These are phyloP conservation scores for Stenchaetothrips biformis DNA, from an alignment of 2,888 invertebrate genomes.

Conservation along the genomic window DNA sequence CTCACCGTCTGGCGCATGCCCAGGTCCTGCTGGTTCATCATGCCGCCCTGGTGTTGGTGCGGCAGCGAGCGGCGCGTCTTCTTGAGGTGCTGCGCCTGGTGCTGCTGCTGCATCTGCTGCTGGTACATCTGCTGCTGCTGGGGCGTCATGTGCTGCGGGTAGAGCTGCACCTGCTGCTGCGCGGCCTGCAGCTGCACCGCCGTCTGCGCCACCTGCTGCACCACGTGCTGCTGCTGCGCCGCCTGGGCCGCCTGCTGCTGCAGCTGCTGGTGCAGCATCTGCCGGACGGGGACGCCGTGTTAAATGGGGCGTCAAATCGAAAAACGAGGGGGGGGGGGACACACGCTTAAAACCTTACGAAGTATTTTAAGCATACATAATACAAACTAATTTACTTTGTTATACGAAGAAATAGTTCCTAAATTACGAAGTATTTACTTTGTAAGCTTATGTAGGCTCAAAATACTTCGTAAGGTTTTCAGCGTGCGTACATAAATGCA, in stretches of 20 bases:
- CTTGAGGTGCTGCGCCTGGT: slow-evolving; percentile 47
- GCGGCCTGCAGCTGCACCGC: slow-evolving; percentile 51
- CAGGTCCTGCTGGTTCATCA: background rate
- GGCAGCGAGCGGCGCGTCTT: slow-evolving; percentile 44
- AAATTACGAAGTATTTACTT: too few species aligned
- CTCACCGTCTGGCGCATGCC: background rate
- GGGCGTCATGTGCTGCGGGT: slow-evolving; percentile 55
- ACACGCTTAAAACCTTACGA: too few species aligned
- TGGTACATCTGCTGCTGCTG: slow-evolving; percentile 50
- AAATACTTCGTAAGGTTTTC: too few species aligned
- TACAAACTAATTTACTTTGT: too few species aligned
- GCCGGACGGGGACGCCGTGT: background rate
- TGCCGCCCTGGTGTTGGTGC: slow-evolving; percentile 23
- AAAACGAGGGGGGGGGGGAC: too few species aligned
- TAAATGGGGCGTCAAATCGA: too few species aligned
- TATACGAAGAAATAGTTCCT: too few species aligned
- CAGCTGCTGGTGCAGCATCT: slow-evolving; percentile 39
- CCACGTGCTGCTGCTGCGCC: slow-evolving; percentile 52
- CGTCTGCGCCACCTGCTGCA: slow-evolving; percentile 47
- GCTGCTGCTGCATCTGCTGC: slow-evolving; percentile 50
- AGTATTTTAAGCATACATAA: too few species aligned
- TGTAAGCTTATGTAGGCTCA: too few species aligned
- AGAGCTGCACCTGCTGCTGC: slow-evolving; percentile 50
- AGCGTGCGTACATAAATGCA: too few species aligned
- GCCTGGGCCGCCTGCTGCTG: slow-evolving; percentile 56